Evolutionary conservation across 2,113 vertebrate genomes (phyloP).

Genomic region (Semicossyphus pulcher): DNA sequence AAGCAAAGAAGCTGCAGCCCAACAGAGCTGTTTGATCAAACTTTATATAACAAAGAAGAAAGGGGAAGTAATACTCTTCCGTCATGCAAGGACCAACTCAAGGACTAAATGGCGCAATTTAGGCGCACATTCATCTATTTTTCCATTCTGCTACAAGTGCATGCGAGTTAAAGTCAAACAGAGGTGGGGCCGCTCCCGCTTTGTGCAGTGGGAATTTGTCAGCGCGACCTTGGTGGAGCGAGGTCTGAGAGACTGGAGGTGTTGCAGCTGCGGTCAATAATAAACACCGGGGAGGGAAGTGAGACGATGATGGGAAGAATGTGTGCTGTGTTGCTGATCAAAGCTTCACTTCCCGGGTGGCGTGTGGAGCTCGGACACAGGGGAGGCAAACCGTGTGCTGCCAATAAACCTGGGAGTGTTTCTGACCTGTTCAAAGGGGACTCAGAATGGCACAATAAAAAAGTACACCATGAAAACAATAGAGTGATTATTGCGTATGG

Average conservation of each 20-base stretch:
- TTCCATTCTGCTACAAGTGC: background rate
- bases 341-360: constrained; percentile 58
- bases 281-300: constrained; percentile 64
- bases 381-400: constrained; percentile 39
- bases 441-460: constrained; percentile 24
- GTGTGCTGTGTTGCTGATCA: constrained; percentile 70
- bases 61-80: constrained; percentile 2
- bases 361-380: constrained; percentile 53
- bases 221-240: constrained; percentile 57
- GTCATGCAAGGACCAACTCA: background rate
- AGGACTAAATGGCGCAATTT: background rate
- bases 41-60: background rate
- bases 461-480: background rate
- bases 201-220: constrained; percentile 42
- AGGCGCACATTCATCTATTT: background rate
- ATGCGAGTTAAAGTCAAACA: constrained; percentile 35
- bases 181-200: constrained; percentile 29
- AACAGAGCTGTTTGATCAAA: background rate
- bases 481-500: background rate
- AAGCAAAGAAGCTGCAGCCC: constrained; percentile 23
- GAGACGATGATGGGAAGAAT: constrained; percentile 74
- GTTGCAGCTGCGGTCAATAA: constrained; percentile 75
- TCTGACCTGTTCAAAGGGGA: constrained; percentile 23
- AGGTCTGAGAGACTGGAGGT: constrained; percentile 50
- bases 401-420: constrained; percentile 53